Evolutionary conservation across 1,140 invertebrate species (phyloP), one percentile per base, ranked within the genome.

Genomic region (Ctenoplectra terminalis): DNA sequence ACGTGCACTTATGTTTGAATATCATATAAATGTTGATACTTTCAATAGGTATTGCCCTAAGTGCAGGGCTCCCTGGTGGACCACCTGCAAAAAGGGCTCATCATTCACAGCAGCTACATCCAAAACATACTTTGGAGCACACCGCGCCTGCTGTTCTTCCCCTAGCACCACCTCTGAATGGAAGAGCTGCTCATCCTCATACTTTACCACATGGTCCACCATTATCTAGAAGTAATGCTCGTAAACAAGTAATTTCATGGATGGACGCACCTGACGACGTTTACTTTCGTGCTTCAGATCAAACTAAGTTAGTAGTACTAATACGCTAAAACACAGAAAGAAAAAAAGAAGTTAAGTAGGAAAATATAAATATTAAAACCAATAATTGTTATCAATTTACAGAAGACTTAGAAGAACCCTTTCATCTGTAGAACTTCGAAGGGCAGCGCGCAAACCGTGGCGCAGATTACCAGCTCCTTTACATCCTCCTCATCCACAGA

Each of bases 231-330:
- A 94, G 96, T 85, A 95, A 95, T 72, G 95, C 95, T 9, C 95
- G 97, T 23, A 98, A 98, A 90, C 98, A 98, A 94, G 97, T 98
- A 63, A 98, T 99, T 90, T 99, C 98, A 90, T 99, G 98, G 98
- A 98, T 99, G 96, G 98, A 99, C 94, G 98, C 98, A 63, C 98
- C 98, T 7, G 98, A 99, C 93, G 98, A 99, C 94, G 97, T 99
- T 70, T 99, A 98, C 94, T 99, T 99, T 94, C 96, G 97, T 90
- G 97, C 98, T 81, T 98, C 97, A 50, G 97, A 98, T 88, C 95
- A 95, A 88, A 98, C 97, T 89, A 99, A 98, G 98, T 99, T 94
- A 95, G 96, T 95, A 79, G 75, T 29, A 17, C 15, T 69, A 2
- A n/a, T 20, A 50, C 46, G 37, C 69, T 43, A 37, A 23, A 40